phyloP scores from a whole-genome alignment of 2,113 vertebrate genomes.

The Syngnathus floridae region DNA sequence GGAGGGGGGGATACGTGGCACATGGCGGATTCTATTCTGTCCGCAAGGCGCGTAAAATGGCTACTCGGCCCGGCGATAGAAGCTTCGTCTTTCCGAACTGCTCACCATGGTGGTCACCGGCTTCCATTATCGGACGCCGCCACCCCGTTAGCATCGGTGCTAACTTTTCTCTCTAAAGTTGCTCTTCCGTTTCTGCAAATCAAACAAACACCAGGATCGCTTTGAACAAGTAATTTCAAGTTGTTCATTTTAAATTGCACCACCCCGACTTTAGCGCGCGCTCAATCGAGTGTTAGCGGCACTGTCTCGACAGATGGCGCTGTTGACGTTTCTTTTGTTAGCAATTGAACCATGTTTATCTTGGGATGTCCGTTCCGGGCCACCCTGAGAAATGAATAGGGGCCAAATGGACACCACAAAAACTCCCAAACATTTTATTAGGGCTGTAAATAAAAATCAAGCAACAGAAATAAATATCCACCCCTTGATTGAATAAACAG shows the following conservation, averaged over 20 bases:
- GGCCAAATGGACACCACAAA: too few species aligned
- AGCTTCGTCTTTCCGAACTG: conserved; percentile 27
- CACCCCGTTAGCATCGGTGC: neutral
- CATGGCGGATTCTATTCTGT: conserved; percentile 62
- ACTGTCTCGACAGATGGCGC: neutral
- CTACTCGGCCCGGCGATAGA: conserved; percentile 44
- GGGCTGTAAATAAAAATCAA: too few species aligned
- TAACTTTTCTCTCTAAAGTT: conserved; percentile 6
- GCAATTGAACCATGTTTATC: neutral
- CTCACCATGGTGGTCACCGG: rapidly evolving
- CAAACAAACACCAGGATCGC: neutral
- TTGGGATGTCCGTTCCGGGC: too few species aligned
- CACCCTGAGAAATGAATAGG: too few species aligned
- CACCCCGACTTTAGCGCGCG: too few species aligned
- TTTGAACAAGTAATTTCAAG: neutral
- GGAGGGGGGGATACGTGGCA: conserved; percentile 28
- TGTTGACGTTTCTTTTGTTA: neutral
- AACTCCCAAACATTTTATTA: too few species aligned
- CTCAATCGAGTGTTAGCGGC: neutral
- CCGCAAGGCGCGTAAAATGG: conserved; percentile 60
- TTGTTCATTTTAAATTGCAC: too few species aligned
- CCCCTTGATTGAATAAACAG: too few species aligned
- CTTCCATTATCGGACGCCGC: conserved; percentile 42
- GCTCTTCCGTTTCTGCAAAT: neutral
- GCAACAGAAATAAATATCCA: too few species aligned